Percentiles rank a stretch among this genome's conserved stretches.
These are phyloP conservation scores for Eupithecia abbreviata DNA, from an alignment of 2,888 invertebrate species.

Conservation along the genomic window DNA sequence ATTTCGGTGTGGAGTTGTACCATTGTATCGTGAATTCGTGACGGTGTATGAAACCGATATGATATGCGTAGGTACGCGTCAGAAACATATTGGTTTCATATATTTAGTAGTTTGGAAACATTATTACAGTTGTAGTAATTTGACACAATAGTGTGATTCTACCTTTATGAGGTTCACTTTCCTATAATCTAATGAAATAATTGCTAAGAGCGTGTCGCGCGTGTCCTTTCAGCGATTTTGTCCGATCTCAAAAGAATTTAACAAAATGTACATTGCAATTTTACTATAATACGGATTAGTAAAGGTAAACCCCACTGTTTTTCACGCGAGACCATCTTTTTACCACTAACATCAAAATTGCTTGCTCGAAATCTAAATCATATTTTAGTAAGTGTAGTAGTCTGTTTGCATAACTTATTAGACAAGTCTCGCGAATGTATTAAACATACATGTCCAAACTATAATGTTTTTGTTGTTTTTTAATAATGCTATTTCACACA, in stretches of 20 bases:
- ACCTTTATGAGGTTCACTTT: neutral
- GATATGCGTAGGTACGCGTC: neutral
- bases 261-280: neutral
- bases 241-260: neutral
- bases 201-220: neutral
- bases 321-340: too few species aligned
- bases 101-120: neutral
- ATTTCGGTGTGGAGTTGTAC: too few species aligned
- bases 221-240: neutral
- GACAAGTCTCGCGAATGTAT: neutral
- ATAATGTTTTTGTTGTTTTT: neutral
- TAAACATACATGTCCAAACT: neutral
- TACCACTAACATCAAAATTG: neutral
- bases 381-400: neutral
- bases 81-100: constrained; percentile 1
- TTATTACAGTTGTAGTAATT: neutral
- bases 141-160: neutral
- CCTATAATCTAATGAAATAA: neutral
- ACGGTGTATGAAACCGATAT: too few species aligned
- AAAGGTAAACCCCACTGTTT: too few species aligned
- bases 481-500: neutral
- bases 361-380: neutral
- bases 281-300: too few species aligned
- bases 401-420: neutral
- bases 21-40: neutral